Percentiles rank a stretch among this genome's conserved stretches.
Evolutionary conservation across 30 jellyfish, hydroid and myxozoan species (phyloP).

Genomic region (Hydractinia echinata): DNA sequence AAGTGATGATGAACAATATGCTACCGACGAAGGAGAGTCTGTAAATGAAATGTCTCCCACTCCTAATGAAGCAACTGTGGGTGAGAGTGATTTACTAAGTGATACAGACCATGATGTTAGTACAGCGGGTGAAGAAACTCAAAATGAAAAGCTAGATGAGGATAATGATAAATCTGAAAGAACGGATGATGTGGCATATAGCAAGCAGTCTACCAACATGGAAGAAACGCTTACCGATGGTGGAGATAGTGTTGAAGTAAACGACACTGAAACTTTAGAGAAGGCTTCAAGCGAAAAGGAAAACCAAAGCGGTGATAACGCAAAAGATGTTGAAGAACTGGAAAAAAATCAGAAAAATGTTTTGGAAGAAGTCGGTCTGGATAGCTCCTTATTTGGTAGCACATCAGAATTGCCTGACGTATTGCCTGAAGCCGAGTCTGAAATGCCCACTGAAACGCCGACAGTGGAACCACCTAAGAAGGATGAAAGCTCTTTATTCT

Average conservation of each 20-base stretch:
- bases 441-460: background rate
- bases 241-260: too few relatives aligned
- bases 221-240: background rate
- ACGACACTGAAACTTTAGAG: too few relatives aligned
- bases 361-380: background rate
- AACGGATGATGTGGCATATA: background rate
- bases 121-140: background rate
- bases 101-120: background rate
- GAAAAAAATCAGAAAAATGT: background rate
- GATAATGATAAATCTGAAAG: background rate
- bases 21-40: background rate
- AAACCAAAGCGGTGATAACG: too few relatives aligned
- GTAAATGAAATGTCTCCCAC: constrained; percentile 1
- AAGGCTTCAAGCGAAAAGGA: too few relatives aligned
- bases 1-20: background rate
- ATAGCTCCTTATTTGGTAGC: background rate
- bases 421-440: background rate
- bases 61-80: background rate
- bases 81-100: background rate
- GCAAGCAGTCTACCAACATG: background rate
- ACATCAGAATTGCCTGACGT: background rate
- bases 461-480: background rate
- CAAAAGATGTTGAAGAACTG: too few relatives aligned
- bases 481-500: constrained; percentile 21
- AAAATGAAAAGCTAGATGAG: background rate